Evolutionary conservation across 2,888 invertebrate genomes (phyloP), one percentile per base, ranked within the genome.

Genomic region (Rosalia funebris): DNA sequence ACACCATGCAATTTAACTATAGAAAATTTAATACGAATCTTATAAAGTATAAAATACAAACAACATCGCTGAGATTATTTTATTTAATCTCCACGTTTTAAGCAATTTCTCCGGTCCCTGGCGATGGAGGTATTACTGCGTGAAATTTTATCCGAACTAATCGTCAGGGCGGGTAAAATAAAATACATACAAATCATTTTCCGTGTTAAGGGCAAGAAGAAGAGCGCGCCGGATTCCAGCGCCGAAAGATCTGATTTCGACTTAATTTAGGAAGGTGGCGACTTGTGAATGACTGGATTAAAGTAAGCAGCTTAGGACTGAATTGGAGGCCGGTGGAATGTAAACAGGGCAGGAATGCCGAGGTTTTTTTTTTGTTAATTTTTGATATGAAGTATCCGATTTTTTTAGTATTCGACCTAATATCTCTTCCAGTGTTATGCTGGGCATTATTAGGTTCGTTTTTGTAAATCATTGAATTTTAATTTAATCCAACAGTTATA

Each of bases 221-320:
- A 65, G 61, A 61, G 60, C 59, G 61, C 61, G 47, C 53, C 14
- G 55, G 60, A 70, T 64, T 57, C 61, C 62, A 54, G 44, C 56
- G 58, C 56, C 60, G 64, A 57, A 68, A 68, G 70, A 72, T 74
- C 72, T 70, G 71, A 73, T 73, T 70, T 63, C 65, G 66, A 69
- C 71, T 72, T 70, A 73, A 74, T 74, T 73, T 73, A 60, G 66
- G 57, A 68, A 74, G 71, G 73, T 74, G 73, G 69, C 67, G 73
- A 74, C 74, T 74, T 73, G 74, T 66, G 71, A 74, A 71, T 68
- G 71, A 72, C 66, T 69, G 72, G 74, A 74, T 74, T 74, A 72
- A 62, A 65, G 39, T 57, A 74, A 74, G 72, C 69, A 34, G 72
- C 71, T 74, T 74, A 73, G 70, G 65, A 65, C 60, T 32, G 44